These are phyloP conservation scores for Dicerorhinus sumatrensis DNA, from an alignment of 2,113 vertebrate genomes.

Conservation along the genomic window DNA sequence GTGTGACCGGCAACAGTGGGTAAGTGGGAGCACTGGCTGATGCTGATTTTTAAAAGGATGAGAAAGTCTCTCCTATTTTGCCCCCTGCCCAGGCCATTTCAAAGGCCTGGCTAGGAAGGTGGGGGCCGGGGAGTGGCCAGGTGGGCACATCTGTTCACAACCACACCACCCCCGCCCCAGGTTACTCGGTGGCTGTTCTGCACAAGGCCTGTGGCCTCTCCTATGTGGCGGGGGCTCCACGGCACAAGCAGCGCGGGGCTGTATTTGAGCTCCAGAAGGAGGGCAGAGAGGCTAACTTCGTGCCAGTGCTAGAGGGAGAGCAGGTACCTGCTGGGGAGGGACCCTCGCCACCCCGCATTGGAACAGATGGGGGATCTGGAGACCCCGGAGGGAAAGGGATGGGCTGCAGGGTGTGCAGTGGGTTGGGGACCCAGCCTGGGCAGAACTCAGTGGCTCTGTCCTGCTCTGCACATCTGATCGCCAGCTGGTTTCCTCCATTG, in stretches of 20 bases:
- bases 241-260: constrained; percentile 84
- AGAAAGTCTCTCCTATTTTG: neutral
- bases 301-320: constrained; percentile 83
- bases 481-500: neutral
- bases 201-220: constrained; percentile 5
- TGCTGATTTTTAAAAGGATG: neutral
- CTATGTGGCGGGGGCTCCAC: constrained; percentile 87
- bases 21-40: neutral
- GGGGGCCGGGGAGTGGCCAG: neutral
- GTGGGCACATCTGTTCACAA: neutral
- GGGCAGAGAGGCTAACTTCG: constrained; percentile 33
- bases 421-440: no score
- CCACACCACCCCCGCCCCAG: constrained; percentile 67
- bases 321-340: constrained; percentile 84
- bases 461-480: neutral
- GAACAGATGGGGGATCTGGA: neutral
- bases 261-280: constrained; percentile 84
- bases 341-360: fast-evolving
- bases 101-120: neutral
- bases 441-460: no score
- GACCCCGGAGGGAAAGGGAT: neutral
- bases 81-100: neutral
- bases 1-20: neutral
- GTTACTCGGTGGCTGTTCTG: constrained; percentile 85
- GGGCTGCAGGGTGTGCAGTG: neutral